Base-by-base conservation (phyloP, 2,888 invertebrate genomes). In the Oxyteleia sp. region DNA sequence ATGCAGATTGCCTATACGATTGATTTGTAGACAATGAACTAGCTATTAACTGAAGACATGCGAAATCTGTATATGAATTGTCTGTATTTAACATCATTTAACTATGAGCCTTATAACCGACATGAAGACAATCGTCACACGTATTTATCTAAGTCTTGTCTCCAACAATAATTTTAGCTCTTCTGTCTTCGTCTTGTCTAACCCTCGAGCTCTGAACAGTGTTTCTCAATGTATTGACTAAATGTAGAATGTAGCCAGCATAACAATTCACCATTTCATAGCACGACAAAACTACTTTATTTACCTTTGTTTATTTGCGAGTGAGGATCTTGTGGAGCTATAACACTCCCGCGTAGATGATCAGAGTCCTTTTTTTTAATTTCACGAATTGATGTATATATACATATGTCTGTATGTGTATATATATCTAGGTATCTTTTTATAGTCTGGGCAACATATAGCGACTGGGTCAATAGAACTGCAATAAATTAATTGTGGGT, bases 131-230 rank as follows among this genome's bases (percentile, higher is more conserved):
- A 75, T 64, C 55, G 81, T 81, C 68, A 69, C 55, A 75, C 29
- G 81, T 82, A 69, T 69, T 82, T 82, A 71, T 74, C 61, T 61
- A 75, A 79, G 69, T 81, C 72, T 84, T 81, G 68, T 76, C 51
- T 80, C 80, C 84, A 75, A 75, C 38, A 80, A 81, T 84, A 80
- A 84, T 84, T 76, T 84, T 84, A 80, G 80, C 84, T 84, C 84
- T 84, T 84, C 84, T 81, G 84, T 76, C 84, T 80, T 84, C 84
- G 84, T 84, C 84, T 84, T 84, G 84, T 81, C 84, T 81, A 84
- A 84, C 84, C 84, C 84, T 84, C 76, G 84, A 84, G 84, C 76
- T 84, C 80, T 84, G 72, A 84, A 75, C 83, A 84, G 79, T 75
- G 75, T 84, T 84, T 84, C 75, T 84, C 63, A 80, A 76, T 80